Conservation (phyloP, 2,888 invertebrate genomes). For the Philereme vetulata region DNA sequence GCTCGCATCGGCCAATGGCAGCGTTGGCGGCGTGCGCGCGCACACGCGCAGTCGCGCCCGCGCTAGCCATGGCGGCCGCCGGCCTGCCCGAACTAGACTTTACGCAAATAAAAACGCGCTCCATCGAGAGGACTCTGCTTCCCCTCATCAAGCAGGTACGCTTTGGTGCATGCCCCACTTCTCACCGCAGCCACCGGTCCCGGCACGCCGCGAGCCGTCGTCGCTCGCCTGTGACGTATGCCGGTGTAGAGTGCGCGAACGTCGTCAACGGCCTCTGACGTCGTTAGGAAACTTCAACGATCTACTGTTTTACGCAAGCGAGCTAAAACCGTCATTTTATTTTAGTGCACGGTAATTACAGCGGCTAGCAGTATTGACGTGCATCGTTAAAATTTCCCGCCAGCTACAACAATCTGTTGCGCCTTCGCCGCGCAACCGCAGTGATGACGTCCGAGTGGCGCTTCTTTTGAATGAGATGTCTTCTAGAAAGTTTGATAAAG, state of each 20-base stretch:
- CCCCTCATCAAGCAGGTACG: constrained; percentile 97
- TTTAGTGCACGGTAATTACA: constrained; percentile 64
- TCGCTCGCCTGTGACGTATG: constrained; percentile 47
- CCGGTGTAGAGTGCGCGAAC: constrained; percentile 37
- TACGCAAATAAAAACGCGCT: constrained; percentile 95
- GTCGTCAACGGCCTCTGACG: constrained; percentile 66
- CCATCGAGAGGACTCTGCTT: constrained; percentile 96
- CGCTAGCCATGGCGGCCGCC: constrained; percentile 85
- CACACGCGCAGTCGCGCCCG: constrained; percentile 76
- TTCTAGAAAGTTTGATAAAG: constrained; percentile 2
- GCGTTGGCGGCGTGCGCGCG: constrained; percentile 62
- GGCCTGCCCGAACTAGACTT: constrained; percentile 83
- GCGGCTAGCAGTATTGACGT: constrained; percentile 61
- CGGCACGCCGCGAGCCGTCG: constrained; percentile 27
- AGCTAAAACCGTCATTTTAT: constrained; percentile 69
- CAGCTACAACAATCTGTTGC: constrained; percentile 77
- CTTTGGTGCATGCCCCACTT: constrained; percentile 49
- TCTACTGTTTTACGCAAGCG: constrained; percentile 64
- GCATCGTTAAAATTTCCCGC: constrained; percentile 72
- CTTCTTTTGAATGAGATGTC: constrained; percentile 50
- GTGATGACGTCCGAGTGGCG: constrained; percentile 44
- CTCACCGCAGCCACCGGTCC: constrained; percentile 30
- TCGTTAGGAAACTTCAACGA: constrained; percentile 57
- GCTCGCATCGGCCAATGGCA: constrained; percentile 57
- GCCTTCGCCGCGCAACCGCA: constrained; percentile 67